These are phyloP conservation scores for Callocephalon fimbriatum DNA, from an alignment of 2,113 vertebrate genomes.

Conservation along the genomic window DNA sequence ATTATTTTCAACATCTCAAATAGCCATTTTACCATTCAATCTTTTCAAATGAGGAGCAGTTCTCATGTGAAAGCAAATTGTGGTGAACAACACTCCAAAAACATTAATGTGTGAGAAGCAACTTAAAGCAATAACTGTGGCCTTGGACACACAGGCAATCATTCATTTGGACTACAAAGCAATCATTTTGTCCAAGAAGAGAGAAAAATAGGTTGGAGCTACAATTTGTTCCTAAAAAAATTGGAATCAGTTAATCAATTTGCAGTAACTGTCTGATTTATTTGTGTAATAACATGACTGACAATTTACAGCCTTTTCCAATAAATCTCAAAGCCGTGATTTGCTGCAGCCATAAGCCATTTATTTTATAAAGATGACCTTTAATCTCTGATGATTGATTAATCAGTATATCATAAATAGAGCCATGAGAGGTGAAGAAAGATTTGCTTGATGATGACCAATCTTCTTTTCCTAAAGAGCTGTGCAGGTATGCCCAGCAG, in stretches of 20 bases:
- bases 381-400: constrained; percentile 77
- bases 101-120: background rate
- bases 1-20: constrained; percentile 2
- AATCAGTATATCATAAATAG: constrained; percentile 71
- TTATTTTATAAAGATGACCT: constrained; percentile 69
- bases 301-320: constrained; percentile 73
- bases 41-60: background rate
- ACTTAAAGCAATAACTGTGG: constrained; percentile 45
- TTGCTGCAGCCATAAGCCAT: constrained; percentile 65
- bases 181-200: constrained; percentile 56
- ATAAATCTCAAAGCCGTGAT: constrained; percentile 73
- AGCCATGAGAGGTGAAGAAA: constrained; percentile 24
- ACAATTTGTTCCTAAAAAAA: constrained; percentile 65
- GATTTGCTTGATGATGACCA: background rate
- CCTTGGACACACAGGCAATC: constrained; percentile 42
- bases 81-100: constrained; percentile 27
- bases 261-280: constrained; percentile 77
- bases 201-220: constrained; percentile 65
- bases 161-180: constrained; percentile 38
- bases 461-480: constrained; percentile 1
- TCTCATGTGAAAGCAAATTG: constrained; percentile 23
- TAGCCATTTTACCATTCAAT: background rate
- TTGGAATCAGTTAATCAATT: constrained; percentile 75
- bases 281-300: constrained; percentile 73
- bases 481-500: constrained; percentile 13